Conservation (phyloP, 1,140 invertebrate genomes). For the Cecropterus lyciades region DNA sequence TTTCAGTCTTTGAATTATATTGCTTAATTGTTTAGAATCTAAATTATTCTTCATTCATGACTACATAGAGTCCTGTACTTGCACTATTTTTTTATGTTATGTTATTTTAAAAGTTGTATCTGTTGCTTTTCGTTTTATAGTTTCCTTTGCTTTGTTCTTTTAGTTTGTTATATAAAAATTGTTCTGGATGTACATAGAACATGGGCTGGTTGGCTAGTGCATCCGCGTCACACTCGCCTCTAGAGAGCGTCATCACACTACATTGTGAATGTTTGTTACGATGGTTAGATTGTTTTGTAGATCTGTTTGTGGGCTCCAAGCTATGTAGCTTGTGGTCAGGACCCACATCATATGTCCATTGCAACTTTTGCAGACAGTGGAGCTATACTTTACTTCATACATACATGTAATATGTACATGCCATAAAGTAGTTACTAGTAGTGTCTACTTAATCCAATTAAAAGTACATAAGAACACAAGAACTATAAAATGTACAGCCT, state of each 20-base stretch:
- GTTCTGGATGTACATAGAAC: slow-evolving; percentile 70
- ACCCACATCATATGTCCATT: slow-evolving; percentile 2
- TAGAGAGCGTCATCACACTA: slow-evolving; percentile 58
- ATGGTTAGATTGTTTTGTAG: slow-evolving; percentile 45
- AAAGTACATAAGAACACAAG: no score
- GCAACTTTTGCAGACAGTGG: neutral
- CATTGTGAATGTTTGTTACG: slow-evolving; percentile 65
- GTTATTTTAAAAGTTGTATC: slow-evolving; percentile 22
- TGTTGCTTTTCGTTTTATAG: slow-evolving; percentile 33
- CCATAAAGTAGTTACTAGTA: no score
- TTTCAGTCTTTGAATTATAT: no score
- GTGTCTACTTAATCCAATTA: no score
- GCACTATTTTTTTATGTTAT: slow-evolving; percentile 17
- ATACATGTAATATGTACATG: no score
- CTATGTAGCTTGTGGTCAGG: slow-evolving; percentile 25
- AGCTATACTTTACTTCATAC: neutral
- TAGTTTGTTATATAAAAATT: slow-evolving; percentile 57
- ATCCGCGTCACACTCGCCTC: slow-evolving; percentile 66
- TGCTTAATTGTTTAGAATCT: neutral
- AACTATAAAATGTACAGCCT: no score
- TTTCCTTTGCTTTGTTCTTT: slow-evolving; percentile 41
- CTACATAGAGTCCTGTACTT: no score
- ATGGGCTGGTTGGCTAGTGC: slow-evolving; percentile 65
- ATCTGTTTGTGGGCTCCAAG: slow-evolving; percentile 37
- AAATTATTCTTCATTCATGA: slow-evolving; percentile 22